A percentile compares a stretch with the other conserved stretches of the same genome.
Conservation (phyloP, 2,888 invertebrate genomes). For the Ommatoiulus sabulosus region DNA sequence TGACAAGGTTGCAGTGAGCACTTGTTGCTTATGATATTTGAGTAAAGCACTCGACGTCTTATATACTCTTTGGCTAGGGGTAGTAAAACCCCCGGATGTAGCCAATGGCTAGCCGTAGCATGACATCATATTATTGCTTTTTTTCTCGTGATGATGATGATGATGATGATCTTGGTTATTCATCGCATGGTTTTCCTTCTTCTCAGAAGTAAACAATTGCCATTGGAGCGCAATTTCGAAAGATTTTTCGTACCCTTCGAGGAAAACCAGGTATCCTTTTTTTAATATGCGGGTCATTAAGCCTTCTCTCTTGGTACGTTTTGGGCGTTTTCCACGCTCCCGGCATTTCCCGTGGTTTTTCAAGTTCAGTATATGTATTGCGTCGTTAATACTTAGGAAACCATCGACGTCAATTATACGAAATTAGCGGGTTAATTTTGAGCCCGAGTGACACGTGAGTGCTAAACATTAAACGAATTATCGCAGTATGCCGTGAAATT, state of each 20-base stretch:
- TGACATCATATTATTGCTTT: not conserved
- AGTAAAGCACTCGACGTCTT: not conserved
- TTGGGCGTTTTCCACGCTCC: not conserved
- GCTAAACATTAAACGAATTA: not conserved
- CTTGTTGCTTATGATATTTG: not conserved
- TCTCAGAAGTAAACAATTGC: not conserved
- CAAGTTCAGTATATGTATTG: slow-evolving; percentile 9
- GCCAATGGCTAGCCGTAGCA: slow-evolving; percentile 9
- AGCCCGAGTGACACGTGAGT: not conserved
- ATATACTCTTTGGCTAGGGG: slow-evolving; percentile 25
- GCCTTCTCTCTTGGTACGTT: not conserved
- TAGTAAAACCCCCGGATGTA: slow-evolving; percentile 41
- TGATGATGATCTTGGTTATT: not conserved
- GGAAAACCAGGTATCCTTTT: slow-evolving; percentile 10
- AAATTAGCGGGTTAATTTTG: not conserved
- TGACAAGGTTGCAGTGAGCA: not conserved
- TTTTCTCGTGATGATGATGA: not conserved
- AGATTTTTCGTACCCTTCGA: not conserved
- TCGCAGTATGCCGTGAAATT: not conserved
- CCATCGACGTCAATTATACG: not conserved
- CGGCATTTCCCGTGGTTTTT: not conserved
- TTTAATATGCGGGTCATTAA: not conserved
- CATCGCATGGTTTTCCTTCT: not conserved
- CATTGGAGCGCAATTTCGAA: not conserved
- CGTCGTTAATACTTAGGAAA: no score